Percentiles rank a stretch among this genome's conserved stretches.
These are phyloP conservation scores for Cricetomys ansorgei DNA, from an alignment of 2,113 vertebrate species.

Conservation along the genomic window DNA sequence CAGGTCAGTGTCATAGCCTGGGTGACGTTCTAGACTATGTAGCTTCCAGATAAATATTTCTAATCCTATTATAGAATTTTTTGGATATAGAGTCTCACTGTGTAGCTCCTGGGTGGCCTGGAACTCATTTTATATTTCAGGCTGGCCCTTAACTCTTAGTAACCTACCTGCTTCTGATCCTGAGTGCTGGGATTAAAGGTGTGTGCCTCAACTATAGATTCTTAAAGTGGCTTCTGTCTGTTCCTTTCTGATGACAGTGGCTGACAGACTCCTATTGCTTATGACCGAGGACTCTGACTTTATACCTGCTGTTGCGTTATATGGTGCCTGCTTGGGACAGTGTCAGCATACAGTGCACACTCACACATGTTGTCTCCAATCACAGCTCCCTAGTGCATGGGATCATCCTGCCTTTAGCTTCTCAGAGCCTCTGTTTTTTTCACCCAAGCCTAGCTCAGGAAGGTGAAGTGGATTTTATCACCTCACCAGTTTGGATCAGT, in stretches of 20 bases:
- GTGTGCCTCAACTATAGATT: background rate
- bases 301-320: rapidly evolving
- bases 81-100: background rate
- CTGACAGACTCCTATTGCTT: background rate
- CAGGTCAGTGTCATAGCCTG: background rate
- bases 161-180: background rate
- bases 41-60: background rate
- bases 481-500: background rate
- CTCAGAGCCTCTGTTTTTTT: background rate
- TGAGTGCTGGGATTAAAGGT: background rate
- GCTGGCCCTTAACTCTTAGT: too few species aligned
- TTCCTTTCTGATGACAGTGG: background rate
- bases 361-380: rapidly evolving
- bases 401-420: background rate
- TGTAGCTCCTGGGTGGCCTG: background rate
- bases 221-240: background rate
- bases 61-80: background rate
- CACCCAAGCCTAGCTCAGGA: background rate
- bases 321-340: rapidly evolving
- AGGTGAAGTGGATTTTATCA: background rate
- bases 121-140: too few species aligned
- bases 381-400: too few species aligned
- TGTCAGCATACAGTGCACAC: background rate
- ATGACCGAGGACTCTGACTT: background rate
- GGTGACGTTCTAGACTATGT: background rate